Evolutionary conservation across 2,888 invertebrate genomes (phyloP).

Genomic region (Slavum lentiscoides): DNA sequence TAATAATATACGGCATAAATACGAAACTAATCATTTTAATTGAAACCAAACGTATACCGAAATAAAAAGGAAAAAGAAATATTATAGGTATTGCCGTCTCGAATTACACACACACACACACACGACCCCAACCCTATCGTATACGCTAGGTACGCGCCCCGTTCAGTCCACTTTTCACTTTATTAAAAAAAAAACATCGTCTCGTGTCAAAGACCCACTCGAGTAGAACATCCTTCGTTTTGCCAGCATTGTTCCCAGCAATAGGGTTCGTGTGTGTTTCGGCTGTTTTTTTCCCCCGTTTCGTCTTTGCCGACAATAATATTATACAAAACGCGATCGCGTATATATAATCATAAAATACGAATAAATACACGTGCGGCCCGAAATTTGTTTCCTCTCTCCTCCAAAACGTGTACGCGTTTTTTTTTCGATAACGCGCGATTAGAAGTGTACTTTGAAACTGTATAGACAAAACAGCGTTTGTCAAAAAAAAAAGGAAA

Average conservation of each 20-base stretch:
- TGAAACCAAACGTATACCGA: slow-evolving; percentile 18
- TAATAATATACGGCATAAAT: neutral
- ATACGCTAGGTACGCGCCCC: neutral
- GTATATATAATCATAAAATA: neutral
- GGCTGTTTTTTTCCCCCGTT: neutral
- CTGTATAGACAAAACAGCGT: too few relatives aligned
- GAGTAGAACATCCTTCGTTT: slow-evolving; percentile 25
- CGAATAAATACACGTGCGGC: too few relatives aligned
- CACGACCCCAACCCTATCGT: too few relatives aligned
- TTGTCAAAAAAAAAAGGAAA: too few relatives aligned
- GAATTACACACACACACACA: slow-evolving; percentile 10
- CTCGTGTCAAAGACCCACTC: slow-evolving; percentile 28
- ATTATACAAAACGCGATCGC: neutral
- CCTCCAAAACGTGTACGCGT: too few relatives aligned
- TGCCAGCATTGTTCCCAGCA: slow-evolving; percentile 3
- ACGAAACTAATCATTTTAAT: slow-evolving; percentile 43
- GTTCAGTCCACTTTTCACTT: slow-evolving; percentile 22
- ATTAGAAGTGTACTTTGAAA: too few relatives aligned
- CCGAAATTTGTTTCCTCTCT: too few relatives aligned
- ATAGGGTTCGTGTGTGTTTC: neutral
- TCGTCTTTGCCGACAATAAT: neutral
- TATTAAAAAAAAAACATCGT: slow-evolving; percentile 18
- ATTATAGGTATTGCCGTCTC: slow-evolving; percentile 21
- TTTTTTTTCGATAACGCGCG: too few relatives aligned
- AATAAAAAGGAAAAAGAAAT: neutral